Conservation (phyloP, 2,888 invertebrate genomes). For the Trileptium ribeirensis region DNA sequence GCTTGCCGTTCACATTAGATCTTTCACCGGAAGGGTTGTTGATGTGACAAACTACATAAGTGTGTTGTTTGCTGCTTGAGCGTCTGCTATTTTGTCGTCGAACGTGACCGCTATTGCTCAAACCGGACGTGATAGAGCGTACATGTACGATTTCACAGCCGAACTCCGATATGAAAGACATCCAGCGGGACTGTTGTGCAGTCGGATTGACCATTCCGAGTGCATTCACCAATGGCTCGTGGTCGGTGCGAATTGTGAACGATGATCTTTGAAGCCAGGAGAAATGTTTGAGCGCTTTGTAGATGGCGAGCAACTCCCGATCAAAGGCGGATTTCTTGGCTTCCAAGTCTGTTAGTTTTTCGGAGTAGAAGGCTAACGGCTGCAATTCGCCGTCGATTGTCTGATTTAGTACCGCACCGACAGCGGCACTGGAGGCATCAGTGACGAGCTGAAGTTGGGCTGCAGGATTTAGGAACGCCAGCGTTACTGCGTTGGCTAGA, state of each 20-base stretch:
- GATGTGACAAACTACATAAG: not conserved
- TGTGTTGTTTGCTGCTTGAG: not conserved
- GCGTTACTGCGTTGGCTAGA: not conserved
- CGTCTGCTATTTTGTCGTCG: not conserved
- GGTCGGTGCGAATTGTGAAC: not conserved
- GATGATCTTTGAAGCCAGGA: not conserved
- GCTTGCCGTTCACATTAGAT: too few relatives aligned
- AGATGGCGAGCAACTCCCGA: slow-evolving; percentile 13
- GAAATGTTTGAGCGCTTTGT: not conserved
- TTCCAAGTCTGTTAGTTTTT: slow-evolving; percentile 3
- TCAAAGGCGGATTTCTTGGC: slow-evolving; percentile 14
- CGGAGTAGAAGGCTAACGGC: slow-evolving; percentile 9
- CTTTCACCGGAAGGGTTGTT: not conserved
- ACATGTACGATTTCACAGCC: not conserved
- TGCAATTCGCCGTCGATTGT: not conserved
- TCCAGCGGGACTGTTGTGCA: slow-evolving; percentile 8
- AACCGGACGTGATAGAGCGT: not conserved
- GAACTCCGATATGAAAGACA: slow-evolving; percentile 12
- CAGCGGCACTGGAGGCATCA: slow-evolving; percentile 8
- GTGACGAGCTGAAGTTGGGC: not conserved
- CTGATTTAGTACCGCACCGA: slow-evolving; percentile 13
- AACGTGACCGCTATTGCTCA: not conserved
- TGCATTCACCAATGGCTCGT: slow-evolving; percentile 8
- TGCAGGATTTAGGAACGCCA: not conserved
- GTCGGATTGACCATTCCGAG: not conserved